A percentile compares a stretch with the other conserved stretches of the same genome.
Evolutionary conservation across 2,888 invertebrate species (phyloP).

Genomic region (Andrena bucephala): DNA sequence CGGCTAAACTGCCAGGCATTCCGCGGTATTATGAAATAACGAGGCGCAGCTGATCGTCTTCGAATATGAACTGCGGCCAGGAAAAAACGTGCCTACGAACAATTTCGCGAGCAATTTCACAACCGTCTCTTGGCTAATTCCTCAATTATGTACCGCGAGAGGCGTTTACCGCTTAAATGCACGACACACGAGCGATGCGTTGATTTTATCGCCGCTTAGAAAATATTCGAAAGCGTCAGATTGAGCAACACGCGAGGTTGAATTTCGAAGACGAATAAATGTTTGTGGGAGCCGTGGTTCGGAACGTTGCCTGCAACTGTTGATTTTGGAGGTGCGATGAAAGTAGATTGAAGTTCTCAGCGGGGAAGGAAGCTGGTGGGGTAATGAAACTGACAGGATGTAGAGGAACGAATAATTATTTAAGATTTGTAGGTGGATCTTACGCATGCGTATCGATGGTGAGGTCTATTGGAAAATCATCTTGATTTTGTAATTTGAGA

Average conservation of each 20-base stretch:
- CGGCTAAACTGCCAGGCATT: not conserved
- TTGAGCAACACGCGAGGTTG: constrained; percentile 8
- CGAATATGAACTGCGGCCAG: constrained; percentile 27
- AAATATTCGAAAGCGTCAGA: constrained; percentile 18
- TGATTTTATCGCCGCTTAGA: constrained; percentile 22
- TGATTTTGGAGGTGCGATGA: too few species aligned
- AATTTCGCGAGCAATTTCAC: constrained; percentile 30
- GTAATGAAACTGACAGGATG: too few species aligned
- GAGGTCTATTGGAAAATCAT: too few species aligned
- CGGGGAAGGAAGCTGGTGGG: too few species aligned
- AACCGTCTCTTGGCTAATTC: constrained; percentile 23
- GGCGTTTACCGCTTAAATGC: constrained; percentile 10
- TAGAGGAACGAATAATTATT: too few species aligned
- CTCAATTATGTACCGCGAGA: constrained; percentile 4
- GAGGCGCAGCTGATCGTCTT: constrained; percentile 23
- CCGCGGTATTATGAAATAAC: constrained; percentile 44
- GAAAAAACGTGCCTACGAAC: constrained; percentile 14
- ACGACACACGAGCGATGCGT: not conserved
- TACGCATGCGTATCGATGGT: too few species aligned
- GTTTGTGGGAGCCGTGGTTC: not conserved
- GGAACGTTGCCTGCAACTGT: not conserved
- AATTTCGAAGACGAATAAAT: not conserved
- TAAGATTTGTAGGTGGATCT: too few species aligned
- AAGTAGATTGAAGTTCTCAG: too few species aligned
- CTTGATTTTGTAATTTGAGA: too few species aligned